Percentiles rank a stretch among this genome's conserved stretches.
These are phyloP conservation scores for Spisula subtruncata DNA, from an alignment of 2,888 invertebrate species.

Conservation along the genomic window DNA sequence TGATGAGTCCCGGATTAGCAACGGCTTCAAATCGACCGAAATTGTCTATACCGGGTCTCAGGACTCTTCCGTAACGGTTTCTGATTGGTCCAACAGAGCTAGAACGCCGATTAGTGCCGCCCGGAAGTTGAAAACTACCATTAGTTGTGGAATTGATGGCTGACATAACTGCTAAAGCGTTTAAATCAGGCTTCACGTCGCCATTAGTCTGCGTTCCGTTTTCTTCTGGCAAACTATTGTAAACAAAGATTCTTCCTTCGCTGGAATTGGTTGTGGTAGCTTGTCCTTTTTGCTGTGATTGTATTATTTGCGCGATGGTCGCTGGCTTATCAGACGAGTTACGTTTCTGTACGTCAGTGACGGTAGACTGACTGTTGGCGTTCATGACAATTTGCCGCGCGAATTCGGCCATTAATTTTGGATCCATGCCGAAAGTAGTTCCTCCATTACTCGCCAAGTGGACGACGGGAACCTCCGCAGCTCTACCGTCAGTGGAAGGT, in stretches of 20 bases:
- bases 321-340: conserved; percentile 58
- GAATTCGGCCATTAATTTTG: conserved; percentile 67
- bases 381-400: conserved; percentile 69
- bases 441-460: not conserved
- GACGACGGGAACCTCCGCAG: not conserved
- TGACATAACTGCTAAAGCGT: conserved; percentile 24
- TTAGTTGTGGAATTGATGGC: not conserved
- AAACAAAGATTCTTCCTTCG: conserved; percentile 67
- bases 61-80: conserved; percentile 62
- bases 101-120: not conserved
- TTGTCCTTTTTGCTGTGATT: conserved; percentile 58
- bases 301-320: conserved; percentile 70
- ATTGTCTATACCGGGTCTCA: conserved; percentile 71
- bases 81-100: conserved; percentile 58
- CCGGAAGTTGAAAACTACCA: conserved; percentile 29
- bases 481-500: not conserved
- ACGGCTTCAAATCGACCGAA: conserved; percentile 67
- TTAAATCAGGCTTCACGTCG: conserved; percentile 38
- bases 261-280: conserved; percentile 47
- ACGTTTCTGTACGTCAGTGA: conserved; percentile 37
- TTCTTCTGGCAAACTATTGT: conserved; percentile 50
- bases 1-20: conserved; percentile 68
- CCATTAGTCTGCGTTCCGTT: conserved; percentile 28
- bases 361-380: conserved; percentile 35
- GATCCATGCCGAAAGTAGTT: conserved; percentile 58